These are phyloP conservation scores for Phasia obesa DNA, from an alignment of 2,888 invertebrate genomes.

Conservation along the genomic window DNA sequence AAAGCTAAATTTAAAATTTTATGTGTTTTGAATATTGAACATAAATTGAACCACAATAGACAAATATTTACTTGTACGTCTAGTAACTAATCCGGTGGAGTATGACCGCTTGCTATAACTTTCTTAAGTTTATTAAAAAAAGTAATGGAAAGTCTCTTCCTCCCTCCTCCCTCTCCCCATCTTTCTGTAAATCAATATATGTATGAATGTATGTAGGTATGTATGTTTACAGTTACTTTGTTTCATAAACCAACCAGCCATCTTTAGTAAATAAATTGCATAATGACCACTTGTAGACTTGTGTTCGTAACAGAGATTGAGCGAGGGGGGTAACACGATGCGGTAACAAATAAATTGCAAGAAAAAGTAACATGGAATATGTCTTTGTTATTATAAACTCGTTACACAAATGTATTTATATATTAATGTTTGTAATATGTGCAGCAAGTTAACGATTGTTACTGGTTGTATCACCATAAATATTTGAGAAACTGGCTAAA, in stretches of 20 bases:
- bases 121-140: not conserved
- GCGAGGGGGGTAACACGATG: no score
- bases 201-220: no score
- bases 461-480: no score
- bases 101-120: not conserved
- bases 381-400: not conserved
- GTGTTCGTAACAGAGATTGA: not conserved
- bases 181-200: no score
- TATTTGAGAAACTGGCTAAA: no score
- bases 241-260: not conserved
- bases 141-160: not conserved
- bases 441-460: no score
- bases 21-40: constrained; percentile 12
- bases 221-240: not conserved
- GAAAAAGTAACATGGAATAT: not conserved
- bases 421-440: no score
- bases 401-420: not conserved
- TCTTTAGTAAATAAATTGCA: constrained; percentile 3
- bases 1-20: not conserved
- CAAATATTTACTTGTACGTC: constrained; percentile 5
- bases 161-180: not conserved
- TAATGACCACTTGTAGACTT: not conserved
- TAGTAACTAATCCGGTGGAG: constrained; percentile 1
- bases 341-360: no score
- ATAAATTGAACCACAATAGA: not conserved